Percentiles rank a stretch among this genome's conserved stretches.
Evolutionary conservation across 2,888 invertebrate genomes (phyloP).

Genomic region (Dryadula phaetusa): DNA sequence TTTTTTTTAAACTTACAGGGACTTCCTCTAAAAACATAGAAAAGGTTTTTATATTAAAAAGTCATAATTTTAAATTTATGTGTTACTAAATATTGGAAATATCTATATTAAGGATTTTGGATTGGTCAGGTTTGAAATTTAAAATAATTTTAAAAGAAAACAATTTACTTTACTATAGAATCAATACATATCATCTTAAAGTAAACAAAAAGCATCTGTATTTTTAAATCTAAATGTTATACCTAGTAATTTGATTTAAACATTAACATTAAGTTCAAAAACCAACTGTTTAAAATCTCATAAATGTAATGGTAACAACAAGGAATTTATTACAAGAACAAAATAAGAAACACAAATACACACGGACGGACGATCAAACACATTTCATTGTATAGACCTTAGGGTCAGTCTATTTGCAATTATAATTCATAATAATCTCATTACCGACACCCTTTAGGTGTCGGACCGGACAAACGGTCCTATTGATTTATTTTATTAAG

Average conservation of each 20-base stretch:
- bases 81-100: too few relatives aligned
- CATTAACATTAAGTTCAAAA: neutral
- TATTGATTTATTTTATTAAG: slow-evolving; percentile 55
- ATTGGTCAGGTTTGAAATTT: too few relatives aligned
- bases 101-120: too few relatives aligned
- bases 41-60: too few relatives aligned
- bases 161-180: too few relatives aligned
- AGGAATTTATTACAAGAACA: neutral
- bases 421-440: slow-evolving; percentile 77
- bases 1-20: too few relatives aligned
- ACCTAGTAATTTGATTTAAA: neutral
- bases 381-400: slow-evolving; percentile 42
- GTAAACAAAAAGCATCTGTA: too few relatives aligned
- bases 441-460: slow-evolving; percentile 73
- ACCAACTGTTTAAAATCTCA: neutral
- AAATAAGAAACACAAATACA: slow-evolving; percentile 16
- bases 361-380: slow-evolving; percentile 11
- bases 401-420: slow-evolving; percentile 77
- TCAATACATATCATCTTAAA: too few relatives aligned
- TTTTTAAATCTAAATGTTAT: too few relatives aligned
- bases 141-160: too few relatives aligned
- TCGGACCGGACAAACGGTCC: slow-evolving; percentile 46
- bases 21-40: too few relatives aligned
- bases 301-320: neutral
- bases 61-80: too few relatives aligned